Base-by-base conservation (phyloP, 2,797 vertebrate species). In the Nothura maculosa region DNA sequence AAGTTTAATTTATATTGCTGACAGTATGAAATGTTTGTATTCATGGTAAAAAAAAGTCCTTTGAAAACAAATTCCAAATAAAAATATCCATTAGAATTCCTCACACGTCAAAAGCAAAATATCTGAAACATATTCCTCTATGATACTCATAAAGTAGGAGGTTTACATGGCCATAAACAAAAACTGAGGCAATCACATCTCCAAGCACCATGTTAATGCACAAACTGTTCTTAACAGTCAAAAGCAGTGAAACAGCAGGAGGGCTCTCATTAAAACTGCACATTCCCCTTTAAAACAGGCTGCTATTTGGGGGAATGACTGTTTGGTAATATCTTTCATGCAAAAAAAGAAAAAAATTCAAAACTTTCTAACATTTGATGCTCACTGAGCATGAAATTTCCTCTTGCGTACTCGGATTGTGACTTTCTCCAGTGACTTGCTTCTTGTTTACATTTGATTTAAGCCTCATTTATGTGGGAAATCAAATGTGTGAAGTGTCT, bases 211-310 rank as follows among this genome's bases (percentile, higher is more conserved):
- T 3, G 5, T 84, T 94, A 85, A 86, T 90, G 72, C 60, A 63
- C 84, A 93, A 96, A 93, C 77, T 95, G 60, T 91, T 81, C 91
- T 93, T 85, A 96, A 90, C 69, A 92, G 78, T 86, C 87, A 89
- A 94, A 96, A 93, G 43, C 40, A 86, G 58, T 55, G 69, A 83
- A 95, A 69, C 40, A 92, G 88, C 87, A 94, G 89, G 79, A 38
- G 3, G 27, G 36, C 38, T 85, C 87, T 94, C 90, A 93, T 95
- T 92, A 96, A 93, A 94, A 81, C 8, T 38, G 62, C 78, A 64
- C 14, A 55, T 87, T 75, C 45, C 40, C 90, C 75, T 87, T 92
- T 85, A 84, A 90, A 84, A 70, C 67, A 78, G 52, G 6, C 43
- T 85, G 43, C 13, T 66, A 36, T 57, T 84, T 64, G 85, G 74